These are phyloP conservation scores for Leptobrachium ailaonicum DNA, from an alignment of 2,113 vertebrate genomes.

Conservation along the genomic window DNA sequence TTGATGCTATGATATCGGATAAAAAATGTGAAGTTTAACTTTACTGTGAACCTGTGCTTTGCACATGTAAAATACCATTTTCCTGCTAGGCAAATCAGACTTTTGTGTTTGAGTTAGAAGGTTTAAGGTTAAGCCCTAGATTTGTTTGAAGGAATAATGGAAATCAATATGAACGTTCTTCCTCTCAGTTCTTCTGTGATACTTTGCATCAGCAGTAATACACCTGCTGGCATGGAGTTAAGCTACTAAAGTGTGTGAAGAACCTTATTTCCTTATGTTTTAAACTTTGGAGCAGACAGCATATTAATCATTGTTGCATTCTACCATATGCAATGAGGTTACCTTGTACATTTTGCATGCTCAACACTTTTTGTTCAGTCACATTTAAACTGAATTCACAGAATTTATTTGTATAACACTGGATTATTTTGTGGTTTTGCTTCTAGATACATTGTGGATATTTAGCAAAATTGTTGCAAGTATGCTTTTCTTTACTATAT, in stretches of 20 bases:
- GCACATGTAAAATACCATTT: background rate
- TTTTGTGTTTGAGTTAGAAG: background rate
- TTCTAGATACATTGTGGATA: no score
- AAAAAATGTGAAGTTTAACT: no score
- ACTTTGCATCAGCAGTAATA: constrained; percentile 4
- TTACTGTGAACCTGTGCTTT: no score
- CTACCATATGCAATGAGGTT: background rate
- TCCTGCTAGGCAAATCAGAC: background rate
- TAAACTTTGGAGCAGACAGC: background rate
- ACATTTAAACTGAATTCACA: no score
- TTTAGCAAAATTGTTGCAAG: no score
- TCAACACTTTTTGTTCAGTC: background rate
- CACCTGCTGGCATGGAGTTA: background rate
- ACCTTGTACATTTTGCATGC: background rate
- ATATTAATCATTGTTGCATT: background rate
- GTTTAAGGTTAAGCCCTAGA: background rate
- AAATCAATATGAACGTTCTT: constrained; percentile 3
- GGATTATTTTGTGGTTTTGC: no score
- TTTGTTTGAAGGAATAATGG: background rate
- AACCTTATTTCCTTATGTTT: background rate
- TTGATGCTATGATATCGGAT: no score
- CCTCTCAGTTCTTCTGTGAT: background rate
- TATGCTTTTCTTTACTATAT: no score
- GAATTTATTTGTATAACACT: no score
- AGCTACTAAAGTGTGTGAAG: background rate